phyloP scores from a whole-genome alignment of 2,888 invertebrate species.

The Drosophila monieri region DNA sequence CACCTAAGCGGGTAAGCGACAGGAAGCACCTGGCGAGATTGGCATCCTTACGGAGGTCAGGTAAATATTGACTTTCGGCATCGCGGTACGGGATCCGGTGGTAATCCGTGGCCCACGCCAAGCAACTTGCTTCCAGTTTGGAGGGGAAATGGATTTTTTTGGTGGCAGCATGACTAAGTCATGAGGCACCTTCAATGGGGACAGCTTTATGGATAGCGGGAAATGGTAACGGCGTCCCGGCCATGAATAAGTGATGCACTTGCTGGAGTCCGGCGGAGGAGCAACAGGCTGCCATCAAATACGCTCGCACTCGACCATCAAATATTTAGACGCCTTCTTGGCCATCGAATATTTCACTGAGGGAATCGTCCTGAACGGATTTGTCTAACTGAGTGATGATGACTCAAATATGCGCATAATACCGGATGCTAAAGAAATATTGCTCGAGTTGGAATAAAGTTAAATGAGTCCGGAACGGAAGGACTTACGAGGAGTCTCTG shows the following conservation, averaged over 20 bases:
- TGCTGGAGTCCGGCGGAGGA: constrained; percentile 16
- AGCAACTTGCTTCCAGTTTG: constrained; percentile 12
- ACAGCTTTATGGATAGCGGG: constrained; percentile 2
- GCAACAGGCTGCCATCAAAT: constrained; percentile 44
- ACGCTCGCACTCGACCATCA: constrained; percentile 20
- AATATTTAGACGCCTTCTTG: constrained; percentile 40
- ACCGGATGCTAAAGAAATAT: constrained; percentile 31
- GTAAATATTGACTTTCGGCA: constrained; percentile 45
- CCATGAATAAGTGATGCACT: constrained; percentile 46
- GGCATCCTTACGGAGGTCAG: constrained; percentile 17
- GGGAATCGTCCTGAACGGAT: constrained; percentile 33
- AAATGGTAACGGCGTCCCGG: not conserved
- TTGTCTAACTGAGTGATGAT: constrained; percentile 45
- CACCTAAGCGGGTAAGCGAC: constrained; percentile 21
- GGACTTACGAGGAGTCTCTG: constrained; percentile 11
- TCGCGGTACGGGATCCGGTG: constrained; percentile 19
- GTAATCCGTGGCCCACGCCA: constrained; percentile 32
- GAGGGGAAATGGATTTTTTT: constrained; percentile 1
- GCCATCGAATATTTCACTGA: constrained; percentile 32
- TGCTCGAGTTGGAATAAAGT: constrained; percentile 23
- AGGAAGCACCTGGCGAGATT: constrained; percentile 29
- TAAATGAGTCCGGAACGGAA: constrained; percentile 26
- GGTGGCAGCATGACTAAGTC: constrained; percentile 57
- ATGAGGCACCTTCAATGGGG: constrained; percentile 53
- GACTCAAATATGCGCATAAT: constrained; percentile 62